Evolutionary conservation across 2,113 vertebrate species (phyloP).

Genomic region (Erinaceus europaeus): DNA sequence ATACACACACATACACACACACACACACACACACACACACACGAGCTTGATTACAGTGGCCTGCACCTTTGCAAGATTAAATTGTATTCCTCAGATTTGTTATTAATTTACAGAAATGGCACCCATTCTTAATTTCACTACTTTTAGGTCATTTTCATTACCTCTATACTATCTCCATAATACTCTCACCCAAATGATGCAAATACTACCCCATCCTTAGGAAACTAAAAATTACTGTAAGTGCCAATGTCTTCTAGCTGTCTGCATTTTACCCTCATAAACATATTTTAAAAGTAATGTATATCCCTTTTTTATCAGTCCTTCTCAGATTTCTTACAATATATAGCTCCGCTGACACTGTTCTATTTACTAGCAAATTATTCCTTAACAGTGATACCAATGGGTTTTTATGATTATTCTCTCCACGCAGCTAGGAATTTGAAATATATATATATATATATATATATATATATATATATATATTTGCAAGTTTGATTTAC

Average conservation of each 20-base stretch:
- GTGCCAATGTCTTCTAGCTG: not conserved
- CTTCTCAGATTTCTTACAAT: not conserved
- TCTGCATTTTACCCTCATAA: not conserved
- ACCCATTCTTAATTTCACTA: not conserved
- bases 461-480: too few relatives aligned
- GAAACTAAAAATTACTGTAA: not conserved
- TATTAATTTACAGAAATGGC: not conserved
- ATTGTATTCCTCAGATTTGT: not conserved
- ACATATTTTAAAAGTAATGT: not conserved
- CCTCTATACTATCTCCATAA: not conserved
- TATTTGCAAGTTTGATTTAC: conserved; percentile 60
- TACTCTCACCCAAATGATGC: not conserved
- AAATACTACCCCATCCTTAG: not conserved
- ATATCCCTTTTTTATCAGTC: not conserved
- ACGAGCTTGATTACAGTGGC: not conserved
- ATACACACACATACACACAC: too few relatives aligned
- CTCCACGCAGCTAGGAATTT: conserved; percentile 14
- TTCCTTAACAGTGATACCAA: conserved; percentile 30
- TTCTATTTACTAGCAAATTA: not conserved
- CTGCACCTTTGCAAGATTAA: not conserved
- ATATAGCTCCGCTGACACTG: not conserved
- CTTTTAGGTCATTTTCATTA: not conserved
- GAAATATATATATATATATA: too few relatives aligned
- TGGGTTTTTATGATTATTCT: conserved; percentile 43
- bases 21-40: too few relatives aligned